Evolutionary conservation across 1,140 invertebrate genomes (phyloP).

Genomic region (Carposina sasakii): DNA sequence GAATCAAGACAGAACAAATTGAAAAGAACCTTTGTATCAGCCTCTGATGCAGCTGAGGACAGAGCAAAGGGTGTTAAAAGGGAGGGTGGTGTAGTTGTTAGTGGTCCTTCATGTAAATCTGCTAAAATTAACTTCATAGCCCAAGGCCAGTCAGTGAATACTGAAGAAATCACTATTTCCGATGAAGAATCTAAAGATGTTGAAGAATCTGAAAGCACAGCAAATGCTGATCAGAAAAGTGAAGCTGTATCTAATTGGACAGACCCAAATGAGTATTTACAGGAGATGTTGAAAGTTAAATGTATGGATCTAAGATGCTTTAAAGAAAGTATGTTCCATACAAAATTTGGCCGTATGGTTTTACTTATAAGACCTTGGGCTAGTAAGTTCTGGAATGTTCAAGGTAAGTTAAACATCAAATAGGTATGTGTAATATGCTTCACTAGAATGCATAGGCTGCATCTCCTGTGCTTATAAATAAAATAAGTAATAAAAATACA

Average conservation of each 20-base stretch:
- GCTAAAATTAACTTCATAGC: conserved; percentile 47
- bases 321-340: conserved; percentile 50
- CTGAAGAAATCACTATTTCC: neutral
- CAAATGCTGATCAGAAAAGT: neutral
- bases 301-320: conserved; percentile 42
- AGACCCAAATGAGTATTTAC: conserved; percentile 33
- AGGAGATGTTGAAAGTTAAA: conserved; percentile 38
- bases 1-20: conserved; percentile 73
- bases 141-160: conserved; percentile 21
- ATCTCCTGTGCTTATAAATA: too few relatives aligned
- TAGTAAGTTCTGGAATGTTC: conserved; percentile 43
- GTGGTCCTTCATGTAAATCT: conserved; percentile 29
- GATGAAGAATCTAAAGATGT: neutral
- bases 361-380: conserved; percentile 51
- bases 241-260: conserved; percentile 2
- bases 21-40: conserved; percentile 78
- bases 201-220: conserved; percentile 13
- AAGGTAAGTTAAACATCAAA: conserved; percentile 45
- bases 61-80: conserved; percentile 69
- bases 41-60: conserved; percentile 76
- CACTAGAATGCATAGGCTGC: too few relatives aligned
- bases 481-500: too few relatives aligned
- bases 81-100: conserved; percentile 56
- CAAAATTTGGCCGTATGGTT: conserved; percentile 45
- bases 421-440: too few relatives aligned